Percentiles rank a stretch among this genome's conserved stretches.
These are phyloP conservation scores for Malacosoma neustria DNA, from an alignment of 2,888 invertebrate genomes.

Conservation along the genomic window DNA sequence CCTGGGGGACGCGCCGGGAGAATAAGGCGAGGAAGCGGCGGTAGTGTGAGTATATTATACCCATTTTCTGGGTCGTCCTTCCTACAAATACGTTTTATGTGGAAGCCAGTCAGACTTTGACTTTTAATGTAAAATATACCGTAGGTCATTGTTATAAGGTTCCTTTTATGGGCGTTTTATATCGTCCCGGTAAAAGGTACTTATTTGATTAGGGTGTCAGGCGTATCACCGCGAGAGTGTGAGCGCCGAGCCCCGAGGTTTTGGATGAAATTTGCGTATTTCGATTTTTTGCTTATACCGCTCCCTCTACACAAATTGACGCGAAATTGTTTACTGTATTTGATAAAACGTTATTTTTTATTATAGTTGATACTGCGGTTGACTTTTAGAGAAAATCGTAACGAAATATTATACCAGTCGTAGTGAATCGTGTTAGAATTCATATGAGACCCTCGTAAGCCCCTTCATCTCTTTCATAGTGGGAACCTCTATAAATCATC, in stretches of 20 bases:
- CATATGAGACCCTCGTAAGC: conserved; percentile 51
- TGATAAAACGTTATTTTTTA: neutral
- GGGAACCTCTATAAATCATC: conserved; percentile 59
- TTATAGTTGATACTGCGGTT: neutral
- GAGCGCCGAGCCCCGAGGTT: conserved; percentile 62
- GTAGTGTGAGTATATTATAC: conserved; percentile 74
- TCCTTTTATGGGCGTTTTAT: conserved; percentile 19
- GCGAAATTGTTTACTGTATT: conserved; percentile 30
- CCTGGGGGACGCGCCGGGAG: conserved; percentile 66
- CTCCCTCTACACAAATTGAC: conserved; percentile 35
- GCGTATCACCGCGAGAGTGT: conserved; percentile 71
- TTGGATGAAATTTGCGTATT: conserved; percentile 71
- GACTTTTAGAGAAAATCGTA: conserved; percentile 1
- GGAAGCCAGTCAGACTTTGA: conserved; percentile 60
- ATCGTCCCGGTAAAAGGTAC: conserved; percentile 67
- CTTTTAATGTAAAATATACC: conserved; percentile 27
- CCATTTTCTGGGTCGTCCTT: conserved; percentile 76
- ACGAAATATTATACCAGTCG: conserved; percentile 34
- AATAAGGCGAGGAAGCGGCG: conserved; percentile 62
- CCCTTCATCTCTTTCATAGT: conserved; percentile 54
- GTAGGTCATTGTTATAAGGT: conserved; percentile 25
- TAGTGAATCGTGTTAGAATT: conserved; percentile 53
- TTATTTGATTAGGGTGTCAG: conserved; percentile 76
- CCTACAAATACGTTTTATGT: conserved; percentile 75
- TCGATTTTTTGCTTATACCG: conserved; percentile 54